Evolutionary conservation across 2,797 vertebrate species (phyloP).

Genomic region (Ctenosaura bakeri): DNA sequence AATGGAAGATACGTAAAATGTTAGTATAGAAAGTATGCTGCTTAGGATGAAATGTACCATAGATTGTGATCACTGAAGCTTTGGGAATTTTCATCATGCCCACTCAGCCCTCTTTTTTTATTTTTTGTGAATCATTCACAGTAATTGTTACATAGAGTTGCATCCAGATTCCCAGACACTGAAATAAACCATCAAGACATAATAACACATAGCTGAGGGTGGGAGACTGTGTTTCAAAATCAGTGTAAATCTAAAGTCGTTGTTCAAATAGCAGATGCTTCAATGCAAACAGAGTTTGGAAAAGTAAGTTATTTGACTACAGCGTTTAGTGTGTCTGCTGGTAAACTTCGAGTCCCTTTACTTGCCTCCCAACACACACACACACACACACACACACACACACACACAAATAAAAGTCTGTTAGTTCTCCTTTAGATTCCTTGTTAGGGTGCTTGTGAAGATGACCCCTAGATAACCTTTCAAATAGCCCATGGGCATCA

Average conservation of each 20-base stretch:
- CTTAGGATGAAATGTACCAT: not conserved
- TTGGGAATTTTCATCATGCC: not conserved
- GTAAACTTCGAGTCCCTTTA: not conserved
- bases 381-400: slow-evolving; percentile 23
- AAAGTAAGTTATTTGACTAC: not conserved
- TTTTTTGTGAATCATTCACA: not conserved
- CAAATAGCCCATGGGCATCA: slow-evolving; percentile 41
- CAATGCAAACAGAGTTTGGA: not conserved
- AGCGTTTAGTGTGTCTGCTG: slow-evolving; percentile 22
- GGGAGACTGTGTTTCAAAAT: not conserved
- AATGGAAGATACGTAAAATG: not conserved
- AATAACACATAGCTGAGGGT: slow-evolving; percentile 4
- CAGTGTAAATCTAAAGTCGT: not conserved
- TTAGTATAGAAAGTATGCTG: not conserved
- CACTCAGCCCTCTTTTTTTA: not conserved
- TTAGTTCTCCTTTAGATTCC: slow-evolving; percentile 24
- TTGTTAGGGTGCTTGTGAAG: slow-evolving; percentile 38
- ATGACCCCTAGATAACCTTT: slow-evolving; percentile 58
- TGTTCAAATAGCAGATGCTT: not conserved
- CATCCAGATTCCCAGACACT: not conserved
- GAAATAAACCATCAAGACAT: not conserved
- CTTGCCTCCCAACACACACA: not conserved
- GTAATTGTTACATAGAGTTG: not conserved
- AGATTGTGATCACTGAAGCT: not conserved
- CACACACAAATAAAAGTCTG: slow-evolving; percentile 26